Base-by-base conservation (phyloP, 2,888 invertebrate genomes). In the Nesidiocoris tenuis region DNA sequence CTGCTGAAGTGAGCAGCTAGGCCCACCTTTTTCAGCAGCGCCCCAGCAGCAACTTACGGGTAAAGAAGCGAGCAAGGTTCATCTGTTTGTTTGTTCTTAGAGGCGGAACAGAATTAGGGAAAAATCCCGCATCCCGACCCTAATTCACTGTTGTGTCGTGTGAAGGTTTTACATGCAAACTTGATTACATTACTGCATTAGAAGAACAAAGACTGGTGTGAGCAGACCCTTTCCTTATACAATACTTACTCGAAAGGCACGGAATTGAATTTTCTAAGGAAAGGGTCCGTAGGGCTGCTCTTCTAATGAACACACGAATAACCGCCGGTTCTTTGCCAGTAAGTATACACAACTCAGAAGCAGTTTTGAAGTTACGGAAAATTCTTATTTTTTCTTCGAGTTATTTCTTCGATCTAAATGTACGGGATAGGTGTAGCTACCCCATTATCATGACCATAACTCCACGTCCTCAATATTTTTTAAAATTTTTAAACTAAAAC, bases 181-280 rank as follows among this genome's bases (percentile, higher is more conserved):
- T 59, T 75, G 66, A 75, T 75, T 75, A 57, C 54, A 75, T 75
- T 75, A 75, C 54, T 23, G 59, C 74, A 75, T 75, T 75, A 75
- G 74, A 39, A 39, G 39, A 39, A 39, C 39, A 39, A 39, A 39
- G 39, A 3, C 12, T 39, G 39, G 12, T 12, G 39, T 7, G 5
- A 12, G 3, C 39, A 39, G 39, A 39, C 39, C 39, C 39, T 39
- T 39, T 39, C 39, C 39, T 39, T 39, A n/a, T n/a, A 39, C 39
- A 39, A 39, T 39, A 39, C 39, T 39, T 39, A 12, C 39, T 39
- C 39, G 39, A 39, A 39, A 39, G 39, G 39, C 39, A 12, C 39
- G 39, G 39, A 39, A 39, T 39, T 39, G 12, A 39, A 39, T 39
- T 39, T 39, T n/a, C 39, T 12, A 12, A 39, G 3, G 39, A 39